Percentiles rank a stretch among this genome's conserved stretches.
Evolutionary conservation across 2,888 invertebrate genomes (phyloP).

Genomic region (Eulithis testata): DNA sequence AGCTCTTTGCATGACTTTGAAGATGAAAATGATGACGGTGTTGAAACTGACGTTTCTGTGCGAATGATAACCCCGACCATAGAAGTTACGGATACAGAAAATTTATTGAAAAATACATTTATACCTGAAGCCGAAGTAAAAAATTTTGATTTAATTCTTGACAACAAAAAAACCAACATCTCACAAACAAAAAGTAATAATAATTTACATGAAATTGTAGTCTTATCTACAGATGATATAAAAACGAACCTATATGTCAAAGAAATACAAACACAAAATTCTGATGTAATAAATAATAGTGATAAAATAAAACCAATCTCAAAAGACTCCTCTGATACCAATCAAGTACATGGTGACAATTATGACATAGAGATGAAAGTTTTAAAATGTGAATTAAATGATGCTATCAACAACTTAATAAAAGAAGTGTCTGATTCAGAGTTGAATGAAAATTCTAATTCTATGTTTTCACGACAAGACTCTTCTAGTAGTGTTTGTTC

Average conservation of each 20-base stretch:
- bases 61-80: constrained; percentile 81
- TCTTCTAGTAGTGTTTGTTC: constrained; percentile 86
- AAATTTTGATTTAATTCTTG: neutral
- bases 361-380: constrained; percentile 74
- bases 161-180: constrained; percentile 22
- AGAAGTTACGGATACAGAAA: constrained; percentile 78
- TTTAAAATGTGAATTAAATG: constrained; percentile 77
- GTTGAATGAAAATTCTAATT: constrained; percentile 58
- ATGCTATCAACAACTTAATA: constrained; percentile 77
- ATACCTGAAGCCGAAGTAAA: constrained; percentile 37
- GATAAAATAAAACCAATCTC: constrained; percentile 24
- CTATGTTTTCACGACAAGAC: constrained; percentile 79
- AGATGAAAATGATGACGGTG: constrained; percentile 74
- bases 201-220: constrained; percentile 66
- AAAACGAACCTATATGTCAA: constrained; percentile 74
- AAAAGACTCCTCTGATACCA: constrained; percentile 17
- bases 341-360: constrained; percentile 42
- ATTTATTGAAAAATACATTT: constrained; percentile 68
- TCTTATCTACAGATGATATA: constrained; percentile 71
- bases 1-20: constrained; percentile 84
- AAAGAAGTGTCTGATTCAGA: constrained; percentile 77
- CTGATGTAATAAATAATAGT: constrained; percentile 37
- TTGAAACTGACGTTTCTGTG: constrained; percentile 76
- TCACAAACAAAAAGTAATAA: constrained; percentile 25
- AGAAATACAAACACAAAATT: constrained; percentile 55